Evolutionary conservation across 2,888 invertebrate genomes (phyloP), one percentile per base, ranked within the genome.

Genomic region (Patella depressa): DNA sequence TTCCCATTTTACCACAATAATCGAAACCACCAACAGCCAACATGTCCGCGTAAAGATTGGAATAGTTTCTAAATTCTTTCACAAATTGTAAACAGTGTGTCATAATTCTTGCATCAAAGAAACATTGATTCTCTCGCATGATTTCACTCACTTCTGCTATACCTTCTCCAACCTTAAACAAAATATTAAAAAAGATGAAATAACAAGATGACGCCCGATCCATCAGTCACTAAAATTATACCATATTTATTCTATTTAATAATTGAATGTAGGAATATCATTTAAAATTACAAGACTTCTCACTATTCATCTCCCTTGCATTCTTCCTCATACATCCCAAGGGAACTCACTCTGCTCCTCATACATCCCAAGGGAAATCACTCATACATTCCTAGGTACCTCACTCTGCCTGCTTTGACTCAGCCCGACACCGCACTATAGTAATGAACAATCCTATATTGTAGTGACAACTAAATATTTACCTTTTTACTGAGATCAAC

Each of bases 21-120:
- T 89, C 88, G 84, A 91, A 89, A 5, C 89, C 90, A 55, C 89
- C 89, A 12, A 90, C 84, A n/a, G 91, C 89, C 17, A 91, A 80
- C 76, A 89, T 87, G 78, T 91, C 90, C 45, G 86, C 85, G 77
- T 88, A 89, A 9, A 80, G 76, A 9, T 80, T 83, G n/a, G 87
- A 87, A 80, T 89, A 91, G 5, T 82, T 81, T 59, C 86, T 84
- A 74, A 88, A 88, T n/a, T 84, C 83, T 14, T 82, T 79, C 1
- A 88, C 77, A 77, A 84, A 86, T 53, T 85, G 81, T 12, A 86
- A 86, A 77, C 84, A 86, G 14, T 82, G 80, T 7, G 78, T 80
- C 17, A 89, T 80, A 75, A 89, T 79, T 3, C 79, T 79, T 12
- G 85, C 79, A 9, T 81, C 71, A 45, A 81, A 77, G 14, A 87